A percentile compares a stretch with the other conserved stretches of the same genome.
Evolutionary conservation across 2,888 invertebrate genomes (phyloP).

Genomic region (Schizotus pectinicornis): DNA sequence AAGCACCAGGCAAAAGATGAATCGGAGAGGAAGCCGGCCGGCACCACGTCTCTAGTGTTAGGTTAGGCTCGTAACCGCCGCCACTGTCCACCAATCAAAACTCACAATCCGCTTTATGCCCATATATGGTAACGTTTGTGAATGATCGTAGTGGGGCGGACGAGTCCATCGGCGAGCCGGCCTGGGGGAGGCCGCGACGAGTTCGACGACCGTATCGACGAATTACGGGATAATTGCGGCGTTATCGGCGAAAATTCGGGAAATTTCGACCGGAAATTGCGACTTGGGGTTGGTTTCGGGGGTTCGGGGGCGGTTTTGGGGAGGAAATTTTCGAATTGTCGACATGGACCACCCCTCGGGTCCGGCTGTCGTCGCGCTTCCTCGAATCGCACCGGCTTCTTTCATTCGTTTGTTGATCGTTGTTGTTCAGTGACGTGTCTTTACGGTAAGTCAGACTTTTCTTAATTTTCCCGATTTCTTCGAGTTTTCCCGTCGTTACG

Average conservation of each 20-base stretch:
- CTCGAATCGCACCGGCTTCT: constrained; percentile 52
- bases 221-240: constrained; percentile 6
- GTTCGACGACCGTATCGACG: constrained; percentile 20
- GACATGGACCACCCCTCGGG: constrained; percentile 42
- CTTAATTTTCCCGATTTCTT: constrained; percentile 11
- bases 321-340: constrained; percentile 47
- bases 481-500: neutral
- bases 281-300: neutral
- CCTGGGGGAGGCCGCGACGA: constrained; percentile 47
- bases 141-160: constrained; percentile 64
- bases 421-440: constrained; percentile 56
- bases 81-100: constrained; percentile 67
- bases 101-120: constrained; percentile 74
- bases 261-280: neutral
- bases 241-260: neutral
- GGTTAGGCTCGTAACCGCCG: constrained; percentile 30
- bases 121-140: constrained; percentile 81
- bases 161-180: constrained; percentile 51
- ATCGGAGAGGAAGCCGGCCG: constrained; percentile 45
- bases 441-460: constrained; percentile 49
- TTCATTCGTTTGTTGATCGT: constrained; percentile 55
- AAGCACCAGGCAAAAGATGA: constrained; percentile 42
- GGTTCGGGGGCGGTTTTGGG: neutral
- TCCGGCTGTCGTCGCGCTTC: constrained; percentile 44
- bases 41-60: constrained; percentile 35